phyloP scores from a whole-genome alignment of 2,888 invertebrate species.

The Papilio demoleus region DNA sequence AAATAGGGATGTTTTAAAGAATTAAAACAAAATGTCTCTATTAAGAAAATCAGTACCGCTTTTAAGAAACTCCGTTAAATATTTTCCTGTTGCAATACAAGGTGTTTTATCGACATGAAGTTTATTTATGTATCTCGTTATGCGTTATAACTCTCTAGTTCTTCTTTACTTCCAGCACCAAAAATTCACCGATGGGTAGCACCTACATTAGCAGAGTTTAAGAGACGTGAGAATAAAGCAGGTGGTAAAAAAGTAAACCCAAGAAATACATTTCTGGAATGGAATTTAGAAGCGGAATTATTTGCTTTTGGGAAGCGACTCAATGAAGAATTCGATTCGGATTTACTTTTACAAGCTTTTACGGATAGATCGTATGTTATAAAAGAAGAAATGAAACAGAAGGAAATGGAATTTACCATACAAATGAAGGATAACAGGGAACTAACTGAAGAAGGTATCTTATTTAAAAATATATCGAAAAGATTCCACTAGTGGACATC shows the following conservation, averaged over 20 bases:
- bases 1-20: conserved; percentile 22
- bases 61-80: conserved; percentile 55
- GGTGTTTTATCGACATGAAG: too few species aligned
- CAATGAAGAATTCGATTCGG: conserved; percentile 90
- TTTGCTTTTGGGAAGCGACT: conserved; percentile 94
- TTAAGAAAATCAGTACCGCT: conserved; percentile 64
- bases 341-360: conserved; percentile 89
- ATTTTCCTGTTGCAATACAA: conserved; percentile 56
- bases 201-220: conserved; percentile 86
- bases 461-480: neutral
- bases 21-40: conserved; percentile 60
- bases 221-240: conserved; percentile 81
- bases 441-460: conserved; percentile 85
- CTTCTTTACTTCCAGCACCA: conserved; percentile 58
- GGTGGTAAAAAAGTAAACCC: conserved; percentile 80
- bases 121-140: neutral
- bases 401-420: conserved; percentile 87
- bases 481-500: too few species aligned
- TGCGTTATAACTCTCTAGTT: neutral
- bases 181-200: conserved; percentile 86
- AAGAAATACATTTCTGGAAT: conserved; percentile 88
- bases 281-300: conserved; percentile 95
- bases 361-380: conserved; percentile 90
- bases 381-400: conserved; percentile 87
- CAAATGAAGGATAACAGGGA: conserved; percentile 87